These are phyloP conservation scores for Xestia xanthographa DNA, from an alignment of 2,888 invertebrate genomes.

Conservation along the genomic window DNA sequence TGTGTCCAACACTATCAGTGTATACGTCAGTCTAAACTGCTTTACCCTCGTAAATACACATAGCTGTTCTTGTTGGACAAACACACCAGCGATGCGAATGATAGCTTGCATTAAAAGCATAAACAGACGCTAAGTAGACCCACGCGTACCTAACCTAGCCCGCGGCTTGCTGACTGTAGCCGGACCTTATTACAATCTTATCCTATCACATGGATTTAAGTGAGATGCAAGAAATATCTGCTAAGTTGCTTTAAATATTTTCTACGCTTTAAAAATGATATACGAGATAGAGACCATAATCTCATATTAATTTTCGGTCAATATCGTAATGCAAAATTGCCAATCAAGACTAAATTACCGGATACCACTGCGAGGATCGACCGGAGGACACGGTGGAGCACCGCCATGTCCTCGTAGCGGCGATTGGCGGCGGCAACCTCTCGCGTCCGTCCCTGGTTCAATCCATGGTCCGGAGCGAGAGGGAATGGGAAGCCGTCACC, in stretches of 20 bases:
- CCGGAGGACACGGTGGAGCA: too few species aligned
- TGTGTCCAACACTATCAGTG: conserved; percentile 3
- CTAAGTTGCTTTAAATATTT: background rate
- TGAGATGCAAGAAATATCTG: conserved; percentile 12
- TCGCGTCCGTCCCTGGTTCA: too few species aligned
- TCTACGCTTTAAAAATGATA: background rate
- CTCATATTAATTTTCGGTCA: conserved; percentile 8
- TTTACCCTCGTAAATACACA: conserved; percentile 21
- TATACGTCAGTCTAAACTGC: conserved; percentile 2
- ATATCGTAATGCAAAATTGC: conserved; percentile 40
- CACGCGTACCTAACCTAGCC: conserved; percentile 8
- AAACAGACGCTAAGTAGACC: conserved; percentile 13
- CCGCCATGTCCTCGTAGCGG: too few species aligned
- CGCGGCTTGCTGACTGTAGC: background rate
- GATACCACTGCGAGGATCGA: conserved; percentile 15
- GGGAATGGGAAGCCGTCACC: too few species aligned
- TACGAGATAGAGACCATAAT: background rate
- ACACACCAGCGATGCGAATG: conserved; percentile 20
- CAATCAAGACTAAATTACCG: conserved; percentile 42
- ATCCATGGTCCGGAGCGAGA: too few species aligned
- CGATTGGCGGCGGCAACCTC: too few species aligned
- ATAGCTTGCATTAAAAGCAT: conserved; percentile 14
- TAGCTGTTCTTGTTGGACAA: conserved; percentile 7
- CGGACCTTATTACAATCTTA: background rate
- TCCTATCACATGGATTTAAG: background rate